Evolutionary conservation across 2,888 invertebrate genomes (phyloP).

Genomic region (Drosophila recens): DNA sequence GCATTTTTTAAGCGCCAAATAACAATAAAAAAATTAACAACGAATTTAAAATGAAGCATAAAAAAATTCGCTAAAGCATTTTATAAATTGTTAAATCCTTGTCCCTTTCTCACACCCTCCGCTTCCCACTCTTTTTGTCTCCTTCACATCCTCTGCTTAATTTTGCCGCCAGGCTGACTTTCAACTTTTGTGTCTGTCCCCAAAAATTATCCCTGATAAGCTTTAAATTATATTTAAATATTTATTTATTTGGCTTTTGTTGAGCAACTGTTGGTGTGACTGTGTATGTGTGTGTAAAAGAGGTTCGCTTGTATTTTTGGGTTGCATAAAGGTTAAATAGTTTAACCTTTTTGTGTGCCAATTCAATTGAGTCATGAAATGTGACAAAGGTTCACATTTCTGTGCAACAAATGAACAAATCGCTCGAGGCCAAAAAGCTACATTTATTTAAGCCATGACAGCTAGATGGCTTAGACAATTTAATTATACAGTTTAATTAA

Average conservation of each 20-base stretch:
- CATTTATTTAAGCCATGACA: background rate
- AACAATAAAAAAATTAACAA: slow-evolving; percentile 24
- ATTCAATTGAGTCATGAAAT: slow-evolving; percentile 52
- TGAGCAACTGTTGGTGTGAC: background rate
- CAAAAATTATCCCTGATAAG: slow-evolving; percentile 60
- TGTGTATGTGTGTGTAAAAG: slow-evolving; percentile 1
- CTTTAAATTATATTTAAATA: slow-evolving; percentile 67
- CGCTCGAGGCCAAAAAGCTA: slow-evolving; percentile 3
- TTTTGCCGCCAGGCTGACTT: slow-evolving; percentile 35
- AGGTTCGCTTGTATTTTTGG: slow-evolving; percentile 14
- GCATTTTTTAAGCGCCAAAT: slow-evolving; percentile 18
- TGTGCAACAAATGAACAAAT: slow-evolving; percentile 21
- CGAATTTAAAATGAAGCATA: slow-evolving; percentile 29
- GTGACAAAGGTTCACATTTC: slow-evolving; percentile 38
- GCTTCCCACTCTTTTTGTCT: background rate
- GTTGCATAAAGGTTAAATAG: slow-evolving; percentile 46
- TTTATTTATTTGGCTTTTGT: slow-evolving; percentile 47
- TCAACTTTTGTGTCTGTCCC: slow-evolving; percentile 37
- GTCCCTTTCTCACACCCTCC: background rate
- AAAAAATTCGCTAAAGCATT: slow-evolving; percentile 47
- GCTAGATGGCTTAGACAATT: slow-evolving; percentile 7
- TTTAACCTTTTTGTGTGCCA: slow-evolving; percentile 56
- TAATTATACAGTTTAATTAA: slow-evolving; percentile 19
- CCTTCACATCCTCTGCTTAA: slow-evolving; percentile 2
- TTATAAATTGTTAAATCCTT: slow-evolving; percentile 54